Evolutionary conservation across 2,113 vertebrate species (phyloP).

Genomic region (Dasyornis broadbenti): DNA sequence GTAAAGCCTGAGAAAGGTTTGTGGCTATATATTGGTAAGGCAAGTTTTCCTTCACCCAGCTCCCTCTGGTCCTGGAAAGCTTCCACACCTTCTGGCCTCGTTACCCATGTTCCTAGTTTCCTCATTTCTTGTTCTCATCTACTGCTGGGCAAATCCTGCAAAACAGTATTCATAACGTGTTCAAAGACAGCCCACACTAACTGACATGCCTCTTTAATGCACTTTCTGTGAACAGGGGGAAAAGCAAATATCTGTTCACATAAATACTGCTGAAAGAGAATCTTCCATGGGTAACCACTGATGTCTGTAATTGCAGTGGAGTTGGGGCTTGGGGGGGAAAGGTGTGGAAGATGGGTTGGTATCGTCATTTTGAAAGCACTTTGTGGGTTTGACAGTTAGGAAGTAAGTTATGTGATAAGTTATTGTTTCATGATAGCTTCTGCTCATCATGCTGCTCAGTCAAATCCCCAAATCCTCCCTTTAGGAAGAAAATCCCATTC

Average conservation of each 20-base stretch:
- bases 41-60: neutral
- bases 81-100: conserved; percentile 45
- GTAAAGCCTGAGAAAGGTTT: neutral
- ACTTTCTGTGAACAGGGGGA: conserved; percentile 25
- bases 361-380: neutral
- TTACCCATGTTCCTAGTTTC: conserved; percentile 60
- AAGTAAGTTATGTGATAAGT: neutral
- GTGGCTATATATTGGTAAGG: neutral
- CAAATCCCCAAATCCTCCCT: neutral
- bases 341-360: neutral
- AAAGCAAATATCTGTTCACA: conserved; percentile 45
- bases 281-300: neutral
- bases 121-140: conserved; percentile 47
- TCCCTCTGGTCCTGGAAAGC: conserved; percentile 17
- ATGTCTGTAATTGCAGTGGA: neutral
- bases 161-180: conserved; percentile 49
- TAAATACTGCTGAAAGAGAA: conserved; percentile 22
- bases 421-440: neutral
- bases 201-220: conserved; percentile 34
- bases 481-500: neutral
- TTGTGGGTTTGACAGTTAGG: neutral
- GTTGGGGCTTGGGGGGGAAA: neutral
- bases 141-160: conserved; percentile 40
- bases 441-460: neutral
- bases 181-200: conserved; percentile 56